These are phyloP conservation scores for Panzeria rudis DNA, from an alignment of 2,888 invertebrate genomes.

Conservation along the genomic window DNA sequence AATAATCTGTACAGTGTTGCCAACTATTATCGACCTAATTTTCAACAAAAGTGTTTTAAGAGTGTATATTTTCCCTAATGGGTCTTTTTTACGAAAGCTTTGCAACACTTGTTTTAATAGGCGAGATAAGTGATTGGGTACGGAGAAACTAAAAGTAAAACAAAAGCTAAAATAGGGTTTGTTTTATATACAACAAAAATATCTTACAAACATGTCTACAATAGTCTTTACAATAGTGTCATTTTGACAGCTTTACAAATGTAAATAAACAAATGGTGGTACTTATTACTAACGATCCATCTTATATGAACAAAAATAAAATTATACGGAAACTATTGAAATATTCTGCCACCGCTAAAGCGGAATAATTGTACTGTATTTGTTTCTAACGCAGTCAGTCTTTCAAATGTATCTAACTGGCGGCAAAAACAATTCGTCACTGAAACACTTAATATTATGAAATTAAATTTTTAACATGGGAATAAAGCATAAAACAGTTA, in stretches of 20 bases:
- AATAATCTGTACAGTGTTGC: too few species aligned
- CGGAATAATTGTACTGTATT: constrained; percentile 9
- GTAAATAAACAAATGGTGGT: constrained; percentile 47
- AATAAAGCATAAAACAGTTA: constrained; percentile 43
- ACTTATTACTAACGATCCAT: constrained; percentile 65
- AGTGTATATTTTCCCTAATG: background rate
- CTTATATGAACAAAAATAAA: constrained; percentile 27
- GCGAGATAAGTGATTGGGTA: constrained; percentile 52
- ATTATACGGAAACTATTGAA: constrained; percentile 65
- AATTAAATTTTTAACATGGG: constrained; percentile 60
- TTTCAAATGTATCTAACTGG: constrained; percentile 36
- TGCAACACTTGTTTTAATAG: constrained; percentile 56
- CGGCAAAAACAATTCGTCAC: constrained; percentile 68
- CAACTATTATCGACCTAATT: too few species aligned
- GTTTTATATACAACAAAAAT: constrained; percentile 23
- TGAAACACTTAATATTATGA: constrained; percentile 67
- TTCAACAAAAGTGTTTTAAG: too few species aligned
- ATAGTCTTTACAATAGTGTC: constrained; percentile 54
- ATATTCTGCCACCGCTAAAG: constrained; percentile 48
- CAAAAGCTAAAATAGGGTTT: constrained; percentile 40
- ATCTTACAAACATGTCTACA: constrained; percentile 37
- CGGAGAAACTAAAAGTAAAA: constrained; percentile 19
- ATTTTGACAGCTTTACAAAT: constrained; percentile 69
- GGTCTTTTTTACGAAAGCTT: constrained; percentile 13
- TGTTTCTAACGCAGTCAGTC: constrained; percentile 34